Conservation (phyloP, 1,140 invertebrate genomes). For the Coptotermes formosanus region DNA sequence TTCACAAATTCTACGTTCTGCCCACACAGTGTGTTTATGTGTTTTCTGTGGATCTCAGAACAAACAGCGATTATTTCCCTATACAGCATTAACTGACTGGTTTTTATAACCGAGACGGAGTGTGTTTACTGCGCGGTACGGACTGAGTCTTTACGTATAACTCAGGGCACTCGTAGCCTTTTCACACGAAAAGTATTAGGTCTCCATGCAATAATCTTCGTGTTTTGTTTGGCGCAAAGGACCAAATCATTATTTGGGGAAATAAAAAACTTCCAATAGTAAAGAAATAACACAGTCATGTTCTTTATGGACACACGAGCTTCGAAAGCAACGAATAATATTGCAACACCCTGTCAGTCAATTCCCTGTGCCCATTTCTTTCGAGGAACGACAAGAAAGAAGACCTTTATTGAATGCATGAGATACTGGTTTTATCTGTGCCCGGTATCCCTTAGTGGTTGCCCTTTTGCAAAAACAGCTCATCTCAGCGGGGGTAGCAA, state of each 20-base stretch:
- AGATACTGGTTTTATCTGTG: not conserved
- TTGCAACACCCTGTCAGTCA: slow-evolving; percentile 1
- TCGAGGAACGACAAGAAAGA: not conserved
- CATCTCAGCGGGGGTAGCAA: slow-evolving; percentile 4
- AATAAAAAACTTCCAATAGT: not conserved
- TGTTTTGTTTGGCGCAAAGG: not conserved
- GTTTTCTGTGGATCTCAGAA: too few relatives aligned
- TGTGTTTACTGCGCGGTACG: too few relatives aligned
- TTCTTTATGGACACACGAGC: not conserved
- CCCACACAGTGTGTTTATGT: too few relatives aligned
- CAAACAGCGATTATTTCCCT: too few relatives aligned
- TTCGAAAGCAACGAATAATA: not conserved
- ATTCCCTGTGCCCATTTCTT: not conserved
- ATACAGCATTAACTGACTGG: too few relatives aligned
- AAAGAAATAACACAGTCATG: not conserved
- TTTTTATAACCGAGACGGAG: too few relatives aligned
- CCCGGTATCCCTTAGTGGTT: not conserved
- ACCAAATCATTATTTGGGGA: not conserved
- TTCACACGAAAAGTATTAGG: too few relatives aligned
- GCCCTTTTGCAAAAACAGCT: slow-evolving; percentile 18
- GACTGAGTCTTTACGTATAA: too few relatives aligned
- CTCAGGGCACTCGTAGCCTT: too few relatives aligned
- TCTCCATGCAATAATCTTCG: too few relatives aligned
- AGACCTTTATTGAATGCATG: not conserved
- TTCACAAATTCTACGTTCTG: too few relatives aligned